Conservation (phyloP, 2,113 vertebrate species). For the Emydocephalus ijimae region DNA sequence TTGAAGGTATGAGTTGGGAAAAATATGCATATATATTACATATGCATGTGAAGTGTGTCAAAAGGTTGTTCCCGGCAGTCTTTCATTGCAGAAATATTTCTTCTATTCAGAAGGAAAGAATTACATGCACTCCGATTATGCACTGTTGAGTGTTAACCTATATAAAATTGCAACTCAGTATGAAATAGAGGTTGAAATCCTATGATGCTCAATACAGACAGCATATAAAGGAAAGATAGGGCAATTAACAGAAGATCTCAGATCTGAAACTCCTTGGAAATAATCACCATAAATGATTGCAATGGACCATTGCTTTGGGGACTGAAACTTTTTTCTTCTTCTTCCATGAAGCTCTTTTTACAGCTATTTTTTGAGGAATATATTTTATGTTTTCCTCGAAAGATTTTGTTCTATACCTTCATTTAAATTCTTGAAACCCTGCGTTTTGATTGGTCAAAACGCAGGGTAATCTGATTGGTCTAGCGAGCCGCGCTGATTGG, state of each 20-base stretch:
- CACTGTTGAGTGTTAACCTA: neutral
- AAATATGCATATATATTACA: neutral
- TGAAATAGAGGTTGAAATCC: neutral
- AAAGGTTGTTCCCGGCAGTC: neutral
- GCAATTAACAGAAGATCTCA: slow-evolving; percentile 28
- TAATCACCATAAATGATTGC: slow-evolving; percentile 1
- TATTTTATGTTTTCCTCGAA: neutral
- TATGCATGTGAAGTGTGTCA: neutral
- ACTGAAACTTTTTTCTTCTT: slow-evolving; percentile 31
- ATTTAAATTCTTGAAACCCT: too few species aligned
- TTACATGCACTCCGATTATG: neutral
- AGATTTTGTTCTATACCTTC: too few species aligned
- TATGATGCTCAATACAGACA: neutral
- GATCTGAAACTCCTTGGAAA: neutral
- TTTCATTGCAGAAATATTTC: neutral
- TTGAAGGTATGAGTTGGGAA: neutral
- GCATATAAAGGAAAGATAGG: neutral
- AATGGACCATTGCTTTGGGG: slow-evolving; percentile 38
- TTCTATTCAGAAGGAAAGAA: neutral
- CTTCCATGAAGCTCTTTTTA: slow-evolving; percentile 13
- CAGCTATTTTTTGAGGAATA: neutral
- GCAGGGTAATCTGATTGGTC: too few species aligned
- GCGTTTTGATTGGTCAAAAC: too few species aligned
- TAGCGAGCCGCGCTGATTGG: too few species aligned
- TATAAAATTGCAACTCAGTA: neutral